Percentiles rank a stretch among this genome's conserved stretches.
phyloP scores from a whole-genome alignment of 2,797 vertebrate species.

The Gymnothorax reevesii region DNA sequence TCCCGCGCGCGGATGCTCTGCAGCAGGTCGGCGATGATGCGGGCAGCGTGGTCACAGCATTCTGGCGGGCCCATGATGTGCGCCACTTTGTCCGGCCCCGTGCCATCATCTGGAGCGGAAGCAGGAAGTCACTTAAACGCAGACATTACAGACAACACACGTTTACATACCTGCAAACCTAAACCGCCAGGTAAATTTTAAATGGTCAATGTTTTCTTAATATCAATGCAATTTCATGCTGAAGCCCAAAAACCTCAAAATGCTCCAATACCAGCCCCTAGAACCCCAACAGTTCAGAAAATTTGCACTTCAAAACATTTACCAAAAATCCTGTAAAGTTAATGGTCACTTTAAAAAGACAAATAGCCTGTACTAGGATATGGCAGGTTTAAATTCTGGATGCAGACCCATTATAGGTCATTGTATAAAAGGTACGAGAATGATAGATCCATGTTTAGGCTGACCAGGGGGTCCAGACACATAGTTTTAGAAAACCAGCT shows the following conservation, averaged over 20 bases:
- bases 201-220: not conserved
- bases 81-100: slow-evolving; percentile 76
- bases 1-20: slow-evolving; percentile 71
- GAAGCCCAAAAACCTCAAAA: not conserved
- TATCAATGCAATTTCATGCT: not conserved
- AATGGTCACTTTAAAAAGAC: not conserved
- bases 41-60: slow-evolving; percentile 74
- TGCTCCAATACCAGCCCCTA: not conserved
- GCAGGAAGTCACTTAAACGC: not conserved
- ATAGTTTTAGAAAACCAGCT: not conserved
- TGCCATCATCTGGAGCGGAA: slow-evolving; percentile 68
- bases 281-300: not conserved
- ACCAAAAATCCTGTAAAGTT: not conserved
- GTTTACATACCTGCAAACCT: too few species aligned
- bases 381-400: not conserved
- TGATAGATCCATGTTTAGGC: not conserved
- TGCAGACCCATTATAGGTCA: not conserved
- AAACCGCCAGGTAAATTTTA: not conserved
- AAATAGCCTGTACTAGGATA: not conserved
- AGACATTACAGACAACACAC: too few species aligned
- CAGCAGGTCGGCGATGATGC: slow-evolving; percentile 76
- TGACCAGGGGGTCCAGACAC: not conserved
- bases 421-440: not conserved
- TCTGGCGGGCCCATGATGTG: slow-evolving; percentile 81
- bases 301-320: not conserved